A percentile compares a stretch with the other conserved stretches of the same genome.
Evolutionary conservation across 2,797 vertebrate species (phyloP).

Genomic region (Semotilus atromaculatus): DNA sequence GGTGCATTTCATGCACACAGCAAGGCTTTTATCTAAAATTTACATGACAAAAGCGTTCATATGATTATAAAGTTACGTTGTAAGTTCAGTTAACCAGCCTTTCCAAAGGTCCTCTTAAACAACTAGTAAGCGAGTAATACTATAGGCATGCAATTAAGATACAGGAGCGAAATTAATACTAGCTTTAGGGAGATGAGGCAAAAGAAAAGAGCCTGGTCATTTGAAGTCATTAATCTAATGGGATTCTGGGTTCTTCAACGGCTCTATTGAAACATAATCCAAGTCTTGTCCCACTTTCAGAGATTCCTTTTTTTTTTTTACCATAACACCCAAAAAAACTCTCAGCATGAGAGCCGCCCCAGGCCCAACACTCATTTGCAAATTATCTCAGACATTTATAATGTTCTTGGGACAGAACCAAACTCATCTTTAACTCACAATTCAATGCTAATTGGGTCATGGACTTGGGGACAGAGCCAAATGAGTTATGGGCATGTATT

Average conservation of each 20-base stretch:
- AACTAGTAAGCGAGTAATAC: conserved; percentile 13
- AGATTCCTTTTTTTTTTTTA: not conserved
- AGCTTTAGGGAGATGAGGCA: conserved; percentile 33
- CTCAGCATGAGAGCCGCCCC: conserved; percentile 46
- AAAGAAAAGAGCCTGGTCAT: conserved; percentile 40
- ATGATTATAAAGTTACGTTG: not conserved
- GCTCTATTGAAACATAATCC: conserved; percentile 45
- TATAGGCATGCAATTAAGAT: conserved; percentile 37
- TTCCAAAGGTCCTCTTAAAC: conserved; percentile 12
- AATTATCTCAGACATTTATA: conserved; percentile 63
- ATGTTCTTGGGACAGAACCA: conserved; percentile 55
- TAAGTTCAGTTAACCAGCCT: conserved; percentile 10
- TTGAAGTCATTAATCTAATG: conserved; percentile 40
- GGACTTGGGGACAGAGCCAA: conserved; percentile 42
- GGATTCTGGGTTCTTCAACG: conserved; percentile 8
- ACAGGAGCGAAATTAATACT: conserved; percentile 35
- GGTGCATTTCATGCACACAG: not conserved
- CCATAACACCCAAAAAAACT: conserved; percentile 5
- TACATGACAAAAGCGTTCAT: not conserved
- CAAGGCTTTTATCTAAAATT: not conserved
- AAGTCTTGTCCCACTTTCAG: conserved; percentile 44
- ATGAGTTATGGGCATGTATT: conserved; percentile 17
- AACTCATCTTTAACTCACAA: conserved; percentile 51
- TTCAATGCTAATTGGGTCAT: conserved; percentile 58
- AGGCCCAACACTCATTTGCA: conserved; percentile 59